phyloP scores from a whole-genome alignment of 2,113 vertebrate genomes.

The Forbesichthys papilliferus region DNA sequence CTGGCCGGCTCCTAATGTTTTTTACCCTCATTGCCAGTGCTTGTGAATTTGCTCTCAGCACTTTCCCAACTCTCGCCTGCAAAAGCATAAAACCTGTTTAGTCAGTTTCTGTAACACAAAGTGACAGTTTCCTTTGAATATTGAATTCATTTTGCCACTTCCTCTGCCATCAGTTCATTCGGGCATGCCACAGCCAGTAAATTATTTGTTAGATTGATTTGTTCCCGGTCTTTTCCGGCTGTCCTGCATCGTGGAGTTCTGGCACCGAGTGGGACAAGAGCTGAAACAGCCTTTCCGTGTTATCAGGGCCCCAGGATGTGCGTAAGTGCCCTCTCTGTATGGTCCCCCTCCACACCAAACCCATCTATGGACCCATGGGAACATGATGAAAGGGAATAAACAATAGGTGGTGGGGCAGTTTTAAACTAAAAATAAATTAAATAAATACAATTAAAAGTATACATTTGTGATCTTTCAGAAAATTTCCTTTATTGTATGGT shows the following conservation, averaged over 20 bases:
- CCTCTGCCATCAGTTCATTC: slow-evolving; percentile 84
- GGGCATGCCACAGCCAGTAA: slow-evolving; percentile 81
- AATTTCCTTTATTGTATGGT: no score
- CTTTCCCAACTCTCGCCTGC: slow-evolving; percentile 77
- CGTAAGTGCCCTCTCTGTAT: slow-evolving; percentile 66
- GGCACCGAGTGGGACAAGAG: slow-evolving; percentile 53
- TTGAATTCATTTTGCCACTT: slow-evolving; percentile 91
- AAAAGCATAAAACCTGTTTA: slow-evolving; percentile 78
- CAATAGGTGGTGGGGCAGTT: background rate
- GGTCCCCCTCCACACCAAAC: background rate
- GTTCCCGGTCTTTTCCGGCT: slow-evolving; percentile 66
- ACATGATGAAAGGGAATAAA: slow-evolving; percentile 25
- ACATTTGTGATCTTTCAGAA: no score
- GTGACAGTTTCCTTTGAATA: slow-evolving; percentile 90
- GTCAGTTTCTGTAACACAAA: slow-evolving; percentile 83
- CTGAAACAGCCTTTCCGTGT: slow-evolving; percentile 76
- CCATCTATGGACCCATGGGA: slow-evolving; percentile 40
- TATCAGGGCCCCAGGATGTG: slow-evolving; percentile 48
- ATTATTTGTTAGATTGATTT: slow-evolving; percentile 88
- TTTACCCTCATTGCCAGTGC: slow-evolving; percentile 64
- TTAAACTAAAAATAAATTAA: slow-evolving; percentile 23
- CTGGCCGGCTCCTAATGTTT: slow-evolving; percentile 71
- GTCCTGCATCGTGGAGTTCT: slow-evolving; percentile 42
- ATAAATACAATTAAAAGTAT: slow-evolving; percentile 24
- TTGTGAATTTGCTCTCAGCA: slow-evolving; percentile 78